These are phyloP conservation scores for Urosaurus nigricauda DNA, from an alignment of 2,797 vertebrate genomes.

Conservation along the genomic window DNA sequence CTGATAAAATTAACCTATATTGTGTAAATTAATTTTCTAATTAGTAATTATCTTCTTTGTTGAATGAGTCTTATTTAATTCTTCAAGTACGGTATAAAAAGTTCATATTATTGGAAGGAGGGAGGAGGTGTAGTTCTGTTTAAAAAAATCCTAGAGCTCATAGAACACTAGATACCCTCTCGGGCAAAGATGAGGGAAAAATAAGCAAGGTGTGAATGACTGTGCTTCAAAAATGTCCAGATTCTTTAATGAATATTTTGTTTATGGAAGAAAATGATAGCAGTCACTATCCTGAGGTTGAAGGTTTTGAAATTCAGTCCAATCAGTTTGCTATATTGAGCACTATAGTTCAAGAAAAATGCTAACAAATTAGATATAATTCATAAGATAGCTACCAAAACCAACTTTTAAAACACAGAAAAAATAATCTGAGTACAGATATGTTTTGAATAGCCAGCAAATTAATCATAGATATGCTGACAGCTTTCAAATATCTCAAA, in stretches of 20 bases:
- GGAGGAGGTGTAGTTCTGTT: background rate
- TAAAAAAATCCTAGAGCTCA: background rate
- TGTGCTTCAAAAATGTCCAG: background rate
- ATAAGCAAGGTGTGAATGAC: background rate
- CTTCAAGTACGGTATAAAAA: slow-evolving; percentile 3
- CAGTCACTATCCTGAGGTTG: background rate
- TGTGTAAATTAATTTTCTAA: slow-evolving; percentile 61
- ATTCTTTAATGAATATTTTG: background rate
- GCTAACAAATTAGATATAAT: background rate
- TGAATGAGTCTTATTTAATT: slow-evolving; percentile 32
- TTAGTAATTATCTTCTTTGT: slow-evolving; percentile 58
- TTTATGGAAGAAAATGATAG: background rate
- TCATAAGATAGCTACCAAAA: background rate
- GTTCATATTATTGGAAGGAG: slow-evolving; percentile 16
- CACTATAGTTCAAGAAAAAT: background rate
- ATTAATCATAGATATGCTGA: background rate
- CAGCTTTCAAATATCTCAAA: background rate
- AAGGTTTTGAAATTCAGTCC: background rate
- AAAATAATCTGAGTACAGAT: background rate
- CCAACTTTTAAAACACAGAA: background rate
- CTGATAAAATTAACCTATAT: slow-evolving; percentile 38
- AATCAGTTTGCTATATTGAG: background rate
- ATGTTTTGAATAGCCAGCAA: background rate
- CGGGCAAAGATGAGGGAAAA: background rate
- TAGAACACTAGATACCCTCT: slow-evolving; percentile 2